Evolutionary conservation across 1,140 invertebrate species (phyloP).

Genomic region (Diachasma alloeum): DNA sequence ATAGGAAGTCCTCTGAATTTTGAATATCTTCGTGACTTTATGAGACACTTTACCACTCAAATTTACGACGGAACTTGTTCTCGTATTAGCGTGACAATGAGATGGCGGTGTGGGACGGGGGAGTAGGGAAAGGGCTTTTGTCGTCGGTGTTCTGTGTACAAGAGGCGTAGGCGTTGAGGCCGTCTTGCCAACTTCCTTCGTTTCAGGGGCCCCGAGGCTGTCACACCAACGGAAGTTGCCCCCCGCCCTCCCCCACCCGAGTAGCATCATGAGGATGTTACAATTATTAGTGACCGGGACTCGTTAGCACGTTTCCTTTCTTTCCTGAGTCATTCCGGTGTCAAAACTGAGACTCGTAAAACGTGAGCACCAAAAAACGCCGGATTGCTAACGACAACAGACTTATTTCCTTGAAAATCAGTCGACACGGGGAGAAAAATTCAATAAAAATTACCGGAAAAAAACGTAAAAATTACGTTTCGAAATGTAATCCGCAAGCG

Average conservation of each 20-base stretch:
- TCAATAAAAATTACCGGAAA: too few relatives aligned
- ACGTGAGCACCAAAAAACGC: too few relatives aligned
- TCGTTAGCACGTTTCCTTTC: constrained; percentile 61
- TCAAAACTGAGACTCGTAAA: not conserved
- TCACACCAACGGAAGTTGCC: constrained; percentile 54
- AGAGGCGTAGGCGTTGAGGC: constrained; percentile 51
- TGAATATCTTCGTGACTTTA: not conserved
- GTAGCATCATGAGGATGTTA: constrained; percentile 58
- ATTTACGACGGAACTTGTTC: not conserved
- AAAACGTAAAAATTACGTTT: too few relatives aligned
- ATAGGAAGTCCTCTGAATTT: not conserved
- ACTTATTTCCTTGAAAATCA: too few relatives aligned
- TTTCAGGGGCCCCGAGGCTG: constrained; percentile 37
- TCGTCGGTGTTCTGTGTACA: constrained; percentile 14
- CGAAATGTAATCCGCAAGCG: too few relatives aligned
- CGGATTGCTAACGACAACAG: too few relatives aligned
- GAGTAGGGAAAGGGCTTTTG: constrained; percentile 34
- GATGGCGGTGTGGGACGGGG: not conserved
- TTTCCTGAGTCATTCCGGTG: constrained; percentile 51
- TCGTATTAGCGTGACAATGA: not conserved
- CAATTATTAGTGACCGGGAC: constrained; percentile 61
- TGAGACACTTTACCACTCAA: not conserved
- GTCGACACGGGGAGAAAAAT: too few relatives aligned
- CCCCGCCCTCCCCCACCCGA: constrained; percentile 24
- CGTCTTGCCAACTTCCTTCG: constrained; percentile 59